Percentiles rank a stretch among this genome's conserved stretches.
Conservation (phyloP, 1,140 invertebrate species). For the Calliphora vicina region DNA sequence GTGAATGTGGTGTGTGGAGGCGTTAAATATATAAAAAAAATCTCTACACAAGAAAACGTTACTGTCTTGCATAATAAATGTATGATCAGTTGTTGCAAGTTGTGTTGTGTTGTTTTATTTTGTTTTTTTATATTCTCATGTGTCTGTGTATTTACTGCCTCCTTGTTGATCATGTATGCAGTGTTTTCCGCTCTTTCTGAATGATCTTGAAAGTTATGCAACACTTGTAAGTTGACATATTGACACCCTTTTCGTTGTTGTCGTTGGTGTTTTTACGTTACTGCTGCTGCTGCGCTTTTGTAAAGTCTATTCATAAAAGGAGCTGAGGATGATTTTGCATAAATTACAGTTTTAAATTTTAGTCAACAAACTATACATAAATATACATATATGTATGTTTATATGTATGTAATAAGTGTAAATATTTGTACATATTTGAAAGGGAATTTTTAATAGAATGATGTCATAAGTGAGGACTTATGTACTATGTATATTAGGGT, state of each 20-base stretch:
- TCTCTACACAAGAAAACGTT: not conserved
- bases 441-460: too few relatives aligned
- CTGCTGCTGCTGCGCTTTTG: not conserved
- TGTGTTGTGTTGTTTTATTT: too few relatives aligned
- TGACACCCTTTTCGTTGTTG: constrained; percentile 5
- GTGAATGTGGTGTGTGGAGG: not conserved
- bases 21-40: not conserved
- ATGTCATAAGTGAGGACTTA: too few relatives aligned
- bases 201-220: constrained; percentile 35
- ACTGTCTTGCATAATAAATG: constrained; percentile 1
- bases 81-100: not conserved
- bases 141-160: not conserved
- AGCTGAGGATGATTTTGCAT: not conserved
- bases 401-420: too few relatives aligned
- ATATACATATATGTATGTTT: too few relatives aligned
- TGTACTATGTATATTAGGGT: too few relatives aligned
- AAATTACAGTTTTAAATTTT: too few relatives aligned
- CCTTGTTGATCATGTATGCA: not conserved
- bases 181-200: not conserved
- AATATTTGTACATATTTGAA: too few relatives aligned
- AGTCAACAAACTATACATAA: too few relatives aligned
- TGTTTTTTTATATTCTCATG: too few relatives aligned
- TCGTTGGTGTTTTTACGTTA: not conserved
- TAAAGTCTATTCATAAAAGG: not conserved
- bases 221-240: constrained; percentile 28